A percentile compares a stretch with the other conserved stretches of the same genome.
phyloP scores from a whole-genome alignment of 2,888 invertebrate genomes.

The Alloplasta piceator region DNA sequence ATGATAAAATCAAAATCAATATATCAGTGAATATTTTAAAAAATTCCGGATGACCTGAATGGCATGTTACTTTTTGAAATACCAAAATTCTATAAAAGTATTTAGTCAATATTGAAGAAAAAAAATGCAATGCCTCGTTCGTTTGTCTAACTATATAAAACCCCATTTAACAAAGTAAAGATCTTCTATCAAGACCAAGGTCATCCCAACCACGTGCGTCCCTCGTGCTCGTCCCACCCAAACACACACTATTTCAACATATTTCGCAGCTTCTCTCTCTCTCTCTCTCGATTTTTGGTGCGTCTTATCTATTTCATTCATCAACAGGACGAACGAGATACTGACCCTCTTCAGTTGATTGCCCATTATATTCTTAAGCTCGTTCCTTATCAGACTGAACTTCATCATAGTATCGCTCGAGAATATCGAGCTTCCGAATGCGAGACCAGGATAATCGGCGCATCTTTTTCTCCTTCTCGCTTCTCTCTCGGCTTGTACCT shows the following conservation, averaged over 20 bases:
- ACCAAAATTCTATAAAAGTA: too few species aligned
- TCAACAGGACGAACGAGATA: slow-evolving; percentile 75
- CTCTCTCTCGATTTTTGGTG: background rate
- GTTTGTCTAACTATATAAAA: slow-evolving; percentile 5
- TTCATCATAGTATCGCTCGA: slow-evolving; percentile 99
- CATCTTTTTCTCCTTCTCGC: slow-evolving; percentile 90
- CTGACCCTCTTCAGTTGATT: slow-evolving; percentile 98
- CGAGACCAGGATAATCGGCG: slow-evolving; percentile 96
- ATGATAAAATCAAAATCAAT: too few species aligned
- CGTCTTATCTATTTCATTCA: slow-evolving; percentile 4
- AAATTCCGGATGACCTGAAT: background rate
- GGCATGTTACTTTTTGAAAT: too few species aligned
- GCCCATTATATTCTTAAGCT: slow-evolving; percentile 98
- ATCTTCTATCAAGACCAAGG: slow-evolving; percentile 38
- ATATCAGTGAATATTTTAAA: too few species aligned
- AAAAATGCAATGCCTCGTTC: too few species aligned
- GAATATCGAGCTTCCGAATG: slow-evolving; percentile 96
- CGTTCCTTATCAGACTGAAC: slow-evolving; percentile 97
- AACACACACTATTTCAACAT: background rate
- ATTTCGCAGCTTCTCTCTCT: background rate
- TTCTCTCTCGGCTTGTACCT: slow-evolving; percentile 94
- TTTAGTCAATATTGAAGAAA: too few species aligned
- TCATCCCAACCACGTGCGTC: slow-evolving; percentile 48
- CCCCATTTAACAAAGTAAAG: background rate
- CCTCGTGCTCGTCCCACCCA: slow-evolving; percentile 23